Evolutionary conservation across 2,888 invertebrate genomes (phyloP).

Genomic region (Diaperis boleti): DNA sequence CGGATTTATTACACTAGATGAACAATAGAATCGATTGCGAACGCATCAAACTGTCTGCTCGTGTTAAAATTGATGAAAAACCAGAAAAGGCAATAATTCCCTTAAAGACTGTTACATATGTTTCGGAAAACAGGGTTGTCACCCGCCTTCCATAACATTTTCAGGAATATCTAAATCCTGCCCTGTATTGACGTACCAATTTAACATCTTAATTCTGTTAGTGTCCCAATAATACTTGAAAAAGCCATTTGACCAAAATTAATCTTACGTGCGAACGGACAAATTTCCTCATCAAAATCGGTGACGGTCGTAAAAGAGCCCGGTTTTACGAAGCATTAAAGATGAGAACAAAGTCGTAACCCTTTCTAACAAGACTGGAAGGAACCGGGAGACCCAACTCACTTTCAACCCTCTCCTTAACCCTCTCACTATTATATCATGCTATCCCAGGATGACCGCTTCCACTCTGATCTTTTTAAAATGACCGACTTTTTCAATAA

Average conservation of each 20-base stretch:
- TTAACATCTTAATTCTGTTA: slow-evolving; percentile 53
- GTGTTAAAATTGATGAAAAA: slow-evolving; percentile 19
- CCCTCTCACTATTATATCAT: slow-evolving; percentile 35
- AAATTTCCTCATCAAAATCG: slow-evolving; percentile 58
- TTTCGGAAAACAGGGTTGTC: too few relatives aligned
- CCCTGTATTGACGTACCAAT: slow-evolving; percentile 40
- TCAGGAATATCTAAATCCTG: neutral
- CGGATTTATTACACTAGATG: slow-evolving; percentile 28
- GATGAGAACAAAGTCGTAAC: slow-evolving; percentile 58
- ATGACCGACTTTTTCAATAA: slow-evolving; percentile 5
- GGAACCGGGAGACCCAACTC: slow-evolving; percentile 32
- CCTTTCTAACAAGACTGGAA: slow-evolving; percentile 52
- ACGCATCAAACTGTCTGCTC: slow-evolving; percentile 20
- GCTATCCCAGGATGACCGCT: slow-evolving; percentile 19
- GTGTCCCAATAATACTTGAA: slow-evolving; percentile 53
- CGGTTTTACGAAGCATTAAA: slow-evolving; percentile 57
- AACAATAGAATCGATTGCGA: slow-evolving; percentile 20
- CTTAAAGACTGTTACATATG: neutral
- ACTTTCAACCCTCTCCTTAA: slow-evolving; percentile 36
- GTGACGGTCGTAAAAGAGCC: slow-evolving; percentile 54
- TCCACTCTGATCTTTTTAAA: slow-evolving; percentile 25
- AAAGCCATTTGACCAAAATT: slow-evolving; percentile 55
- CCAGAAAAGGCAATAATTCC: slow-evolving; percentile 2
- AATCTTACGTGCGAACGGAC: slow-evolving; percentile 57
- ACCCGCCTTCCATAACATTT: neutral